These are phyloP conservation scores for Aplodontia rufa DNA, from an alignment of 2,113 vertebrate species.

Conservation along the genomic window DNA sequence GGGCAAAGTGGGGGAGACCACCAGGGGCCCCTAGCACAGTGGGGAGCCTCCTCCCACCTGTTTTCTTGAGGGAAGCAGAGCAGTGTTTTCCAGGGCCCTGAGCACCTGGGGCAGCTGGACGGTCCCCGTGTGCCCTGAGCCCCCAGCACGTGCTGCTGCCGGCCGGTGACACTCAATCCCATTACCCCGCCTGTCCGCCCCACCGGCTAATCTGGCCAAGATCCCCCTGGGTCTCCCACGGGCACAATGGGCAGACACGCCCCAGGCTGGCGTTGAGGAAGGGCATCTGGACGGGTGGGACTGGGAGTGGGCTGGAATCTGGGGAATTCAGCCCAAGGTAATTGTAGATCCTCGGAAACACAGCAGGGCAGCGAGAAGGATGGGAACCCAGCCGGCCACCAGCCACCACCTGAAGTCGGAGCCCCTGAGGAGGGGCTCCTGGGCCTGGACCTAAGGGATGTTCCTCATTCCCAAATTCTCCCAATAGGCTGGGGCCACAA, in stretches of 20 bases:
- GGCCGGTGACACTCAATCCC: conserved; percentile 64
- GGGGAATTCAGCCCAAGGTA: conserved; percentile 75
- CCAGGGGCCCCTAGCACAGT: fast-evolving
- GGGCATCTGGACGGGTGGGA: conserved; percentile 53
- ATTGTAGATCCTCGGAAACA: conserved; percentile 68
- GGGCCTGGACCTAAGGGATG: background rate
- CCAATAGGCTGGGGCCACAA: background rate
- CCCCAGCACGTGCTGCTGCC: conserved; percentile 25
- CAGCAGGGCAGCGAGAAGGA: conserved; percentile 54
- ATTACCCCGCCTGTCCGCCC: background rate
- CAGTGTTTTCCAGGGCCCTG: conserved; percentile 56
- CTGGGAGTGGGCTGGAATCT: conserved; percentile 67
- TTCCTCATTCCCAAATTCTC: background rate
- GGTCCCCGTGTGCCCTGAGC: conserved; percentile 34
- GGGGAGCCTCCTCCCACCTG: background rate
- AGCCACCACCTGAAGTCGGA: background rate
- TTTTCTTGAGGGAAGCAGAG: background rate
- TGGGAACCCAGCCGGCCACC: conserved; percentile 40
- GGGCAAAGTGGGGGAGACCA: background rate
- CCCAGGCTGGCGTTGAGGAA: conserved; percentile 26
- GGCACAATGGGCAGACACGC: conserved; percentile 63
- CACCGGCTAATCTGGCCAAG: conserved; percentile 64
- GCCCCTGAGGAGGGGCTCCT: background rate
- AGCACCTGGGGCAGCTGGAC: conserved; percentile 22
- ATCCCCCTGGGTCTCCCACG: conserved; percentile 57